Evolutionary conservation across 2,888 invertebrate species (phyloP).

Genomic region (Ernsta delagoae): DNA sequence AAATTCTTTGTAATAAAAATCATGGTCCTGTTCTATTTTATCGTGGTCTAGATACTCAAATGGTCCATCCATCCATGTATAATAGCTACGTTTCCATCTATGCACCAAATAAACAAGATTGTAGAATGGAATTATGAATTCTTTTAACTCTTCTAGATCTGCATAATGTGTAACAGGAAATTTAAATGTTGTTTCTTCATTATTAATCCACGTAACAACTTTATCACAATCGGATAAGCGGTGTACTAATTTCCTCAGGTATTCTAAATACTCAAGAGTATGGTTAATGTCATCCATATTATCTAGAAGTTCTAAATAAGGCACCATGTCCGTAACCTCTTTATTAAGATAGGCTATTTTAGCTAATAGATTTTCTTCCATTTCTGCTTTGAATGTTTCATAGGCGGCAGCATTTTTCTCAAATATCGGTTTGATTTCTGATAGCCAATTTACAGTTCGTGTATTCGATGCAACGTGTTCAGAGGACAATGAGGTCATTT

Average conservation of each 20-base stretch:
- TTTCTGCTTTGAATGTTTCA: constrained; percentile 92
- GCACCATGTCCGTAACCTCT: constrained; percentile 89
- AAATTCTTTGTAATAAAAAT: constrained; percentile 92
- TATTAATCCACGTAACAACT: constrained; percentile 93
- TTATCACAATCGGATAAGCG: constrained; percentile 90
- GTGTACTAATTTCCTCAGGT: constrained; percentile 90
- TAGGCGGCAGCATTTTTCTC: constrained; percentile 91
- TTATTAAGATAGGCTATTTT: constrained; percentile 89
- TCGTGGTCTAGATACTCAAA: constrained; percentile 93
- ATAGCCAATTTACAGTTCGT: constrained; percentile 93
- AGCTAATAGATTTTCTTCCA: constrained; percentile 91
- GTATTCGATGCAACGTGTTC: constrained; percentile 93
- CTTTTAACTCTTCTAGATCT: constrained; percentile 91
- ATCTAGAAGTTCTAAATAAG: constrained; percentile 91
- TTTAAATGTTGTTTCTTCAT: constrained; percentile 94
- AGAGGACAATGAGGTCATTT: constrained; percentile 89
- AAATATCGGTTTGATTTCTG: constrained; percentile 91
- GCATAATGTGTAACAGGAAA: constrained; percentile 91
- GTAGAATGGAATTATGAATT: constrained; percentile 89
- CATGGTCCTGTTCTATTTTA: constrained; percentile 91
- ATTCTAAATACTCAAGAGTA: constrained; percentile 91
- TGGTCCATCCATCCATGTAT: constrained; percentile 96
- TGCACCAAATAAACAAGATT: constrained; percentile 87
- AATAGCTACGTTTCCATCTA: constrained; percentile 91
- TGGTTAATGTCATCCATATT: constrained; percentile 93